Evolutionary conservation across 2,888 invertebrate genomes (phyloP).

Genomic region (Kryphioiulus occultus): DNA sequence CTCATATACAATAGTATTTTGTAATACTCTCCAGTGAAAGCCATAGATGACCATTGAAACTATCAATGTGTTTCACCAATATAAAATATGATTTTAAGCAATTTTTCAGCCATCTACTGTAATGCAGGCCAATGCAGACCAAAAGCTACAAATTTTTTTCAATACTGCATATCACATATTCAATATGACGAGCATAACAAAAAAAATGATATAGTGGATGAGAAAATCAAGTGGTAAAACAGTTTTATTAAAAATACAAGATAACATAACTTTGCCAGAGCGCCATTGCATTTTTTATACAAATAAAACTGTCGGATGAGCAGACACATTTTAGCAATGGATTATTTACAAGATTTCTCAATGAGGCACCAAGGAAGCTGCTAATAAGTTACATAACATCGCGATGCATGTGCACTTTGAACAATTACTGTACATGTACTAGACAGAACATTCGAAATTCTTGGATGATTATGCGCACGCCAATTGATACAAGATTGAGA

Average conservation of each 20-base stretch:
- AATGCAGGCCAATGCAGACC: no score
- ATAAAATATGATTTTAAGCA: no score
- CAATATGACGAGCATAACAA: background rate
- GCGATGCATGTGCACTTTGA: background rate
- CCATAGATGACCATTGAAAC: no score
- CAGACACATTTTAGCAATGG: background rate
- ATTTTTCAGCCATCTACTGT: no score
- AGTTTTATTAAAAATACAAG: constrained; percentile 32
- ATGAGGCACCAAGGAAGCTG: constrained; percentile 24
- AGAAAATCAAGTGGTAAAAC: background rate
- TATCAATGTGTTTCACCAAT: no score
- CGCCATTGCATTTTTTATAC: constrained; percentile 12
- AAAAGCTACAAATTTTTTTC: no score
- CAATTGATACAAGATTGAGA: background rate
- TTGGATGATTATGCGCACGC: background rate
- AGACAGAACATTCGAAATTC: background rate
- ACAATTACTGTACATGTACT: constrained; percentile 27
- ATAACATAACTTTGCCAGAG: constrained; percentile 38
- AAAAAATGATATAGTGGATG: background rate
- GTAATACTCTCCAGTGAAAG: no score
- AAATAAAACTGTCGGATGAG: constrained; percentile 24
- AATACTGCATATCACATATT: background rate
- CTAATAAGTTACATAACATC: constrained; percentile 6
- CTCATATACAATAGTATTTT: no score
- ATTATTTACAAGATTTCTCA: constrained; percentile 25